A percentile compares a stretch with the other conserved stretches of the same genome.
Conservation (phyloP, 2,888 invertebrate genomes). For the Drosophila formosana region DNA sequence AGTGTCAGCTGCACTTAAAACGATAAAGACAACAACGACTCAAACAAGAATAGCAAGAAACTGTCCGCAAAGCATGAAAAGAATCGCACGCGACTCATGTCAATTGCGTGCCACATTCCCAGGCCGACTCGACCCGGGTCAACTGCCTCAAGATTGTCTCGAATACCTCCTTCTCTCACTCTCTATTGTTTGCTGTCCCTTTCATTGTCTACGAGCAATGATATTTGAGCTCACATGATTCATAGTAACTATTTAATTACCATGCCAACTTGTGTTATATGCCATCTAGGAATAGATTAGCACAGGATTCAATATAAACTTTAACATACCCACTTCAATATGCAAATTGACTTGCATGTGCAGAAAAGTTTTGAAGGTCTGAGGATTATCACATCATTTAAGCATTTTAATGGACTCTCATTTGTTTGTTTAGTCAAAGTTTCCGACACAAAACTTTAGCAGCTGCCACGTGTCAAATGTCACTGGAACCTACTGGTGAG, state of each 20-base stretch:
- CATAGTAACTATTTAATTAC: conserved; percentile 20
- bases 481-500: conserved; percentile 2
- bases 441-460: conserved; percentile 17
- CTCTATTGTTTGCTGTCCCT: neutral
- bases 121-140: conserved; percentile 28
- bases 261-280: conserved; percentile 12
- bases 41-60: conserved; percentile 9
- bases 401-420: conserved; percentile 26
- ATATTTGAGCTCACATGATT: conserved; percentile 20
- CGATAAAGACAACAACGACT: conserved; percentile 42
- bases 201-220: neutral
- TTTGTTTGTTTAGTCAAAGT: conserved; percentile 23
- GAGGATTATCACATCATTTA: conserved; percentile 18
- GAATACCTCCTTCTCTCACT: neutral
- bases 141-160: conserved; percentile 38
- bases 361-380: neutral
- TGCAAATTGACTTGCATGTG: conserved; percentile 9
- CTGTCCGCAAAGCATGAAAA: conserved; percentile 11
- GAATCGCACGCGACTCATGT: conserved; percentile 60
- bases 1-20: conserved; percentile 61
- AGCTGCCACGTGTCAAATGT: conserved; percentile 24
- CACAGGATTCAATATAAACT: neutral
- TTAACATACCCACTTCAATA: conserved; percentile 10
- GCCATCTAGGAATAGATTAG: neutral
- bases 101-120: conserved; percentile 46